Base-by-base conservation (phyloP, 2,797 vertebrate genomes). In the Pseudocheirus occidentalis region DNA sequence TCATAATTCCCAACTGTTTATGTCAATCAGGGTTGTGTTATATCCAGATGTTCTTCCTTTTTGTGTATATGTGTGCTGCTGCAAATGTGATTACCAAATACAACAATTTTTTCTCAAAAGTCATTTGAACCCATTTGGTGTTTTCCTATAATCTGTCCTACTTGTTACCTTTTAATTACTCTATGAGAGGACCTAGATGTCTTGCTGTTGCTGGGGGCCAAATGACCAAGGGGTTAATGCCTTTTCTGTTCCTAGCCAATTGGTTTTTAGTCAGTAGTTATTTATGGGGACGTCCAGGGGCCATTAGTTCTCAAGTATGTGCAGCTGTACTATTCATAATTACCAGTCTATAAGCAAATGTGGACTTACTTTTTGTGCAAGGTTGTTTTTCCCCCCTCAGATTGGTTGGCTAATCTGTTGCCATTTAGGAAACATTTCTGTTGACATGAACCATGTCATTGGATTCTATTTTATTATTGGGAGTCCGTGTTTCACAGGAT, bases 1-100 rank as follows among this genome's bases (percentile, higher is more conserved):
- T 91, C 93, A 73, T 57, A 59, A 93, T 97, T 98, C 95, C 93
- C 92, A 96, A 98, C 95, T 90, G 34, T 4, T 2, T 55, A 90
- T 96, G 97, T 95, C 97, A 97, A 95, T 97, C 95, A 96, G 96
- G 96, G 92, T 96, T 96, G 95, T 95, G 95, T 95, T 96, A 73
- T 28, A 98, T 95, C 95, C 97, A 97, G 55, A 55, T 97, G 94
- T 89, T 55, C 90, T 93, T 73, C 91, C 29, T 66, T 95, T 97
- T 94, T 97, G 89, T 62, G 91, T 97, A 11, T 24, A 16, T 81
- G 73, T 46, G 40, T 87, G 40, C 40, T 97, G 96, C 58, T 97
- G 94, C 94, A 97, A 97, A 97, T 97, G 95, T 95, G 97, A 93
- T 94, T 96, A 97, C 93, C 96, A 98, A 98, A 98, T 98, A 97